These are phyloP conservation scores for Phoronis australis DNA, from an alignment of 2,888 invertebrate genomes.

Conservation along the genomic window DNA sequence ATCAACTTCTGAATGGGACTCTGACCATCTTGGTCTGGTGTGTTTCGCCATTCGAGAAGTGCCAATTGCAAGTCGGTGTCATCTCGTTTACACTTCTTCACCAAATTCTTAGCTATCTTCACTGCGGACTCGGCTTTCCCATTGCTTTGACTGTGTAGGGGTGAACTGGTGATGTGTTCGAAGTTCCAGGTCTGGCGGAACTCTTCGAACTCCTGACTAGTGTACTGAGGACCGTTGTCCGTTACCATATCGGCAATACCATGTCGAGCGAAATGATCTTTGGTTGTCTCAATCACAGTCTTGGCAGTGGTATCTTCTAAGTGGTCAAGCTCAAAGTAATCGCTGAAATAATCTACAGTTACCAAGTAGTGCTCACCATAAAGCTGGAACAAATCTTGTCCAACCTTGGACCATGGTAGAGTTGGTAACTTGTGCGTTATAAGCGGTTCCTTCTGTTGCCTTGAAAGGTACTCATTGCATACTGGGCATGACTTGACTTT, in stretches of 20 bases:
- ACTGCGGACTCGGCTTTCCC: slow-evolving; percentile 8
- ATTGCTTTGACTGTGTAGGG: slow-evolving; percentile 4
- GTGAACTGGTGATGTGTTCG: slow-evolving; percentile 5
- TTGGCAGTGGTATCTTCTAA: slow-evolving; percentile 5
- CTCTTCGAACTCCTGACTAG: slow-evolving; percentile 1
- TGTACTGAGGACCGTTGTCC: slow-evolving; percentile 15
- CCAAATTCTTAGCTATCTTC: slow-evolving; percentile 2
- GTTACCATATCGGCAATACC: slow-evolving; percentile 13
- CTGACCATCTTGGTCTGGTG: background rate
- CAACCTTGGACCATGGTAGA: slow-evolving; percentile 12
- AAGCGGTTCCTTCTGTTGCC: slow-evolving; percentile 12
- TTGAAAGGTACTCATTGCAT: slow-evolving; percentile 5
- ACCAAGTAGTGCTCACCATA: slow-evolving; percentile 4
- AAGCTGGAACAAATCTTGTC: slow-evolving; percentile 8
- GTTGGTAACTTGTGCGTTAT: slow-evolving; percentile 6
- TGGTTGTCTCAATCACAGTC: slow-evolving; percentile 6
- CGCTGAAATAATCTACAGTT: slow-evolving; percentile 9
- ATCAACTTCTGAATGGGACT: background rate
- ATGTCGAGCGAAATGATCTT: slow-evolving; percentile 12
- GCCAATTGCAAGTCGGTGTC: background rate
- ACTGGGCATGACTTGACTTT: slow-evolving; percentile 3
- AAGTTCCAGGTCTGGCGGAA: slow-evolving; percentile 3
- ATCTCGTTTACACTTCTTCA: slow-evolving; percentile 4
- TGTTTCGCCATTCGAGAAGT: background rate
- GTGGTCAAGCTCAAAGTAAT: slow-evolving; percentile 7